Evolutionary conservation across 2,113 vertebrate genomes (phyloP).

Genomic region (Onychorhynchus coronatus): DNA sequence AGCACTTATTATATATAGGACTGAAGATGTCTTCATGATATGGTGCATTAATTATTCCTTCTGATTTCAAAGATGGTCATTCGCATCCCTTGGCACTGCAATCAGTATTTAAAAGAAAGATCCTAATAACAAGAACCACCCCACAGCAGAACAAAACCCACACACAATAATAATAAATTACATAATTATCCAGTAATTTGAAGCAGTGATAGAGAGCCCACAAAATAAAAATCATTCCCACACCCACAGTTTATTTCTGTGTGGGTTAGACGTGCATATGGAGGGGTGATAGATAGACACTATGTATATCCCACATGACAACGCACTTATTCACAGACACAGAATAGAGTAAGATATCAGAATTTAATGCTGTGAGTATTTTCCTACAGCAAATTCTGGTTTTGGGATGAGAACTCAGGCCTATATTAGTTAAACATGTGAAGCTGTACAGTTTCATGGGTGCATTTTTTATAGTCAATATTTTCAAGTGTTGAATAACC

Average conservation of each 20-base stretch:
- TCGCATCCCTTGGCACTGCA: not conserved
- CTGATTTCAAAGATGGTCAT: not conserved
- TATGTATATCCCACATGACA: not conserved
- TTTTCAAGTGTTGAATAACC: not conserved
- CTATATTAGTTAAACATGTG: not conserved
- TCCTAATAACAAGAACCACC: not conserved
- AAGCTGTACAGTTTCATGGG: not conserved
- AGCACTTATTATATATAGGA: not conserved
- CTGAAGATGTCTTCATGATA: not conserved
- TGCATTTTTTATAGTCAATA: not conserved
- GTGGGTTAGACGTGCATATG: not conserved
- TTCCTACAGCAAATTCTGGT: not conserved
- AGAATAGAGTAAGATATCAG: not conserved
- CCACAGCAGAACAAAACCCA: constrained; percentile 1
- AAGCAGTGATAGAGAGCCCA: constrained; percentile 42
- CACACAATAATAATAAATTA: constrained; percentile 33
- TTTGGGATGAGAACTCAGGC: not conserved
- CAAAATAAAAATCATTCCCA: constrained; percentile 44
- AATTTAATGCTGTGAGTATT: not conserved
- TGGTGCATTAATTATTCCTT: not conserved
- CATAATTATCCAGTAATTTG: constrained; percentile 46
- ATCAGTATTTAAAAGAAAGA: not conserved
- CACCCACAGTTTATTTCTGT: not conserved
- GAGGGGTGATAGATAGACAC: not conserved
- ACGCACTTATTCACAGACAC: not conserved